Percentiles rank a stretch among this genome's conserved stretches.
Conservation (phyloP, 1,140 invertebrate genomes). For the Macrobrachium nipponense region DNA sequence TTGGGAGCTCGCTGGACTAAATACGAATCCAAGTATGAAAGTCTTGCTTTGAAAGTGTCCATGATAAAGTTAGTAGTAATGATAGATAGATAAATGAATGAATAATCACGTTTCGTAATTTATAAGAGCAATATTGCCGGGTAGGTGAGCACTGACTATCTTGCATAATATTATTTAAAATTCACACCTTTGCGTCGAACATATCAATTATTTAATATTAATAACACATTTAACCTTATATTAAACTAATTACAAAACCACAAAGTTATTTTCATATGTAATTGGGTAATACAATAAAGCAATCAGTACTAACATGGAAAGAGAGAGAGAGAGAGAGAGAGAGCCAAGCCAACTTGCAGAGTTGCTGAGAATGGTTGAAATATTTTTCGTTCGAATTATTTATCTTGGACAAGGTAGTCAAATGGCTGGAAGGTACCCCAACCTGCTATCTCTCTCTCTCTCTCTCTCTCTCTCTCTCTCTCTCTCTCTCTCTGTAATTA, state of each 20-base stretch:
- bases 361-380: neutral
- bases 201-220: too few relatives aligned
- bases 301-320: too few relatives aligned
- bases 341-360: neutral
- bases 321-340: neutral
- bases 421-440: neutral
- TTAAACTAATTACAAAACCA: neutral
- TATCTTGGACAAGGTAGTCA: neutral
- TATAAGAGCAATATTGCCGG: too few relatives aligned
- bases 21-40: neutral
- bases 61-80: too few relatives aligned
- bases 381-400: neutral
- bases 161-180: neutral
- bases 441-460: constrained; percentile 16
- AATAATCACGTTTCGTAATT: too few relatives aligned
- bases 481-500: constrained; percentile 15
- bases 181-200: neutral
- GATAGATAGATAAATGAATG: too few relatives aligned
- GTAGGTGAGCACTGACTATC: neutral
- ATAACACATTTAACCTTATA: too few relatives aligned
- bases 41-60: too few relatives aligned
- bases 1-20: neutral
- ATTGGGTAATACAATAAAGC: too few relatives aligned
- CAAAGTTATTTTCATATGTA: too few relatives aligned
- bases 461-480: constrained; percentile 28